A percentile compares a stretch with the other conserved stretches of the same genome.
phyloP scores from a whole-genome alignment of 2,888 invertebrate genomes.

The Ectobius pallidus region DNA sequence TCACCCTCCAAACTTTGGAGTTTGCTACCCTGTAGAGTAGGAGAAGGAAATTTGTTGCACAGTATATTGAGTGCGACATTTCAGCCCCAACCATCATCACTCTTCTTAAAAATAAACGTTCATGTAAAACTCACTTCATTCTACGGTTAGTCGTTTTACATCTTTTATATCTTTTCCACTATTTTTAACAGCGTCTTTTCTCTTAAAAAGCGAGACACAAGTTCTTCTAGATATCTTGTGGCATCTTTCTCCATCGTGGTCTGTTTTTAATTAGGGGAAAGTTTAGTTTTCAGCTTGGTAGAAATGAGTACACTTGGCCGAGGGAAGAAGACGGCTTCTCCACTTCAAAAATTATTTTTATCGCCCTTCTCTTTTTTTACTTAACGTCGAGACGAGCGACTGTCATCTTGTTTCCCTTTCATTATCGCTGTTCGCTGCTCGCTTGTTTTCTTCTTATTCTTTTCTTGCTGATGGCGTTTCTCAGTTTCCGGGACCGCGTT shows the following conservation, averaged over 20 bases:
- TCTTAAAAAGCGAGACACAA: not conserved
- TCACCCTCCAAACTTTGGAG: not conserved
- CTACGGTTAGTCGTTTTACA: not conserved
- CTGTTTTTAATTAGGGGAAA: constrained; percentile 16
- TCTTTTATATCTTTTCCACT: not conserved
- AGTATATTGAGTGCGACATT: not conserved
- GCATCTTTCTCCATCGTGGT: not conserved
- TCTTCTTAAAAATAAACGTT: not conserved
- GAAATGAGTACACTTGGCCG: not conserved
- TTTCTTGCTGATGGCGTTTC: not conserved
- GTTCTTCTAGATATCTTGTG: not conserved
- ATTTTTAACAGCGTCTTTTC: not conserved
- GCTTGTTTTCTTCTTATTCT: constrained; percentile 1
- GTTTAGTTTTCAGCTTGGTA: not conserved
- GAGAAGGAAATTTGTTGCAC: not conserved
- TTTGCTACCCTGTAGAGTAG: not conserved
- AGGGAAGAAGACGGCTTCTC: not conserved
- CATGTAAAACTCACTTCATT: not conserved
- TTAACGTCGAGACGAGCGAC: constrained; percentile 10
- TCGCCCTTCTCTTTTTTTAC: too few species aligned
- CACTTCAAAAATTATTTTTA: constrained; percentile 2
- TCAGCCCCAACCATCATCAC: not conserved
- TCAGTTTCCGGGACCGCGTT: not conserved
- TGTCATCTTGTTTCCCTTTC: constrained; percentile 37
- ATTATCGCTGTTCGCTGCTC: constrained; percentile 23